Percentiles rank a stretch among this genome's conserved stretches.
Conservation (phyloP, 2,888 invertebrate genomes). For the Dolichomitus sp. region DNA sequence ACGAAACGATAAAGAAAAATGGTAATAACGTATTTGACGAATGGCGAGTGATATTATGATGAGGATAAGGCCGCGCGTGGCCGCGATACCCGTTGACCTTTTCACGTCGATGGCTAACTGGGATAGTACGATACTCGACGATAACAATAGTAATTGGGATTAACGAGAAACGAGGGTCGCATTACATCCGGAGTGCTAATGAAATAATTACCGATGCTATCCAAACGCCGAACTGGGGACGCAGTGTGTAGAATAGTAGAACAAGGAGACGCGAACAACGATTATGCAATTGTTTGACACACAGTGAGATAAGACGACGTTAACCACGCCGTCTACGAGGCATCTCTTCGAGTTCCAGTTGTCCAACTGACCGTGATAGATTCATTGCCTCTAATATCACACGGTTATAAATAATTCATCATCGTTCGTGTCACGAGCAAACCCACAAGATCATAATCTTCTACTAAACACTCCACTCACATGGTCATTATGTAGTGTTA, state of each 20-base stretch:
- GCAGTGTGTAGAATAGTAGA: conserved; percentile 1
- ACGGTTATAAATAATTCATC: conserved; percentile 56
- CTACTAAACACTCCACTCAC: not conserved
- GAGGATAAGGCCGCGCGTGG: conserved; percentile 39
- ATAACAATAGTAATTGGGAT: conserved; percentile 78
- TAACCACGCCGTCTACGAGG: conserved; percentile 31
- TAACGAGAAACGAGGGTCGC: conserved; percentile 76
- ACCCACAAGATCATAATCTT: not conserved
- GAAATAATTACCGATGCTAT: conserved; percentile 79
- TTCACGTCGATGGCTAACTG: conserved; percentile 58
- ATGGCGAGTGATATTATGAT: not conserved
- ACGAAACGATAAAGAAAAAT: not conserved
- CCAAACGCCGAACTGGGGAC: conserved; percentile 25
- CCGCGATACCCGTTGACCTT: conserved; percentile 63
- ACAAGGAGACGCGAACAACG: conserved; percentile 47
- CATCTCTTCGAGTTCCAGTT: conserved; percentile 51
- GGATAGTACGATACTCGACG: conserved; percentile 57
- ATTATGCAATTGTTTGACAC: conserved; percentile 56
- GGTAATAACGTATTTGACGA: not conserved
- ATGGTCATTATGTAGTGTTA: not conserved
- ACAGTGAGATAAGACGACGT: conserved; percentile 8
- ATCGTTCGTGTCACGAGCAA: conserved; percentile 32
- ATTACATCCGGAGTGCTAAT: conserved; percentile 77
- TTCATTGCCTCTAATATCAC: conserved; percentile 53
- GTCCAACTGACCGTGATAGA: conserved; percentile 62